Conservation (phyloP, 2,113 vertebrate genomes). For the Uria lomvia region DNA sequence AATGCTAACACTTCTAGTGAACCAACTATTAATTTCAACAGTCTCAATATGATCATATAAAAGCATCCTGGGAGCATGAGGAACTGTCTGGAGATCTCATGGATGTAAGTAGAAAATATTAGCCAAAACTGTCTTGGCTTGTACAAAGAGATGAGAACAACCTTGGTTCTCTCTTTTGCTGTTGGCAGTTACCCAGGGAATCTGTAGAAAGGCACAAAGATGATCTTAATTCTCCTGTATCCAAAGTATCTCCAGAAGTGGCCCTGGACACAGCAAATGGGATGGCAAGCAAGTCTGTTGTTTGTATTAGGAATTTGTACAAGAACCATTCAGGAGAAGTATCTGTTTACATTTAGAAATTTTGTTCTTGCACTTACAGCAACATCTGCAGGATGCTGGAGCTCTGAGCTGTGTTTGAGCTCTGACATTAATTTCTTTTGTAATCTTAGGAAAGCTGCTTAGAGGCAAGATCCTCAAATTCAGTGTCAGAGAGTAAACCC, state of each 20-base stretch:
- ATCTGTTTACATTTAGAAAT: background rate
- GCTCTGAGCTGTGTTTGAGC: background rate
- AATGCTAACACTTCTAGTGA: background rate
- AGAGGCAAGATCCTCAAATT: background rate
- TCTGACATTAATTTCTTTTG: background rate
- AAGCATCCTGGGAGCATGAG: background rate
- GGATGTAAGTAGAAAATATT: background rate
- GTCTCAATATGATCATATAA: background rate
- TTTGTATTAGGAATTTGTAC: background rate
- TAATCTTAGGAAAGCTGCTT: background rate
- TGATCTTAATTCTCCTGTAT: background rate
- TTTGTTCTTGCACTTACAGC: background rate
- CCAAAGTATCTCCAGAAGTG: background rate
- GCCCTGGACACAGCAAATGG: background rate
- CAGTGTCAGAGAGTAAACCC: background rate
- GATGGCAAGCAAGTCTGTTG: background rate
- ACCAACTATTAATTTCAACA: background rate
- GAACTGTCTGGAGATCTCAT: background rate
- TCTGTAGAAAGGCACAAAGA: background rate
- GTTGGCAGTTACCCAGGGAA: conserved; percentile 25
- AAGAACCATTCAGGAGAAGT: background rate
- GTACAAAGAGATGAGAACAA: conserved; percentile 11
- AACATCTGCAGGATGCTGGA: background rate
- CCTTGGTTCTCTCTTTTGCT: background rate
- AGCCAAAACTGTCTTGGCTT: conserved; percentile 10